Base-by-base conservation (phyloP, 2,113 vertebrate species). In the Rhadina sibilatrix region DNA sequence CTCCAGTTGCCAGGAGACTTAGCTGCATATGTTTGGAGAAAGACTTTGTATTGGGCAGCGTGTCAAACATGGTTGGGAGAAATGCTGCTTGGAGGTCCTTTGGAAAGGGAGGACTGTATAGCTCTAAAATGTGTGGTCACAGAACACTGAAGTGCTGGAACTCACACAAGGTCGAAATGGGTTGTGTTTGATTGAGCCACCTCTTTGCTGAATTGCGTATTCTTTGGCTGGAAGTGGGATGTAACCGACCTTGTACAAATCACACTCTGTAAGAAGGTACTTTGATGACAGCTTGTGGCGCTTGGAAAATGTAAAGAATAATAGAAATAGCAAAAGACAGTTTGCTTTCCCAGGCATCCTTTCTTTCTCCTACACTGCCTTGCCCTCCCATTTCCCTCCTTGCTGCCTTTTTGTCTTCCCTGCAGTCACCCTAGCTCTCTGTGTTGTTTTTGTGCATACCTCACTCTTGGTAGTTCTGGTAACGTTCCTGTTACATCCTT, bases 1-100 rank as follows among this genome's bases (percentile, higher is more conserved):
- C 64, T 93, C 60, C 56, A 87, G 72, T 87, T 96, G 88, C 85
- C 90, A 87, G 38, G 83, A 90, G 93, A 81, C 56, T 86, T 71
- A 7, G n/a, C 83, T 78, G 88, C 57, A 10, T 44, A 4, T 47
- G 47, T 61, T 81, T 78, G 88, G 49, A 52, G 91, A 75, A 88
- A 75, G 52, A 57, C 53, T 90, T 65, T 68, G 89, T 59, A 30
- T 13, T 88, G 90, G 94, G 69, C 93, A 88, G 68, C 0, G 33
- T 81, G 56, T 96, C 80, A 84, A 0, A 40, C 0, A 1, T n/a
- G 92, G 52, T 15, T 83, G 88, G 68, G 90, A 85, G 68, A 81
- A 74, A 60, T 0, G 8, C 66, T 69, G 59, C 42, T 84, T 76
- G 82, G 66, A n/a, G 82, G 54, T 10, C 52, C 57, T 69, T 90